A percentile compares a stretch with the other conserved stretches of the same genome.
These are phyloP conservation scores for Aldabrachelys gigantea DNA, from an alignment of 2,113 vertebrate genomes.

Conservation along the genomic window DNA sequence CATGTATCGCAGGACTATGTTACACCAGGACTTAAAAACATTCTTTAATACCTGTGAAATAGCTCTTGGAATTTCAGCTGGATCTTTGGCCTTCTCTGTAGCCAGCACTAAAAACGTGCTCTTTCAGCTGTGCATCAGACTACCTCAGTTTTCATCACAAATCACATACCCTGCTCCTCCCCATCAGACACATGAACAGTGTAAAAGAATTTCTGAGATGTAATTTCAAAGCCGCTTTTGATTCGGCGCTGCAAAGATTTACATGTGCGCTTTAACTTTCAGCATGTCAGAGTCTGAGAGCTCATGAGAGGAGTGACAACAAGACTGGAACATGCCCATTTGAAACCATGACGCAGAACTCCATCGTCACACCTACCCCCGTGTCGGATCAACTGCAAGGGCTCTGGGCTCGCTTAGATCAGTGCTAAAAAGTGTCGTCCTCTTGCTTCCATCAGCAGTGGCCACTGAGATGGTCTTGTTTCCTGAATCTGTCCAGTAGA, in stretches of 20 bases:
- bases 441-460: constrained; percentile 88
- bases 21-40: background rate
- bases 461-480: constrained; percentile 97
- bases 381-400: constrained; percentile 93
- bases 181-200: fast-evolving
- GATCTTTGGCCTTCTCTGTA: background rate
- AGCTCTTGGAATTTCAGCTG: background rate
- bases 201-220: background rate
- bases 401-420: constrained; percentile 93
- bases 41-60: background rate
- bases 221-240: background rate
- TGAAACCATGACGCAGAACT: background rate
- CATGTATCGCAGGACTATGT: background rate
- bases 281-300: background rate
- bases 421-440: constrained; percentile 88
- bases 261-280: background rate
- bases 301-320: background rate
- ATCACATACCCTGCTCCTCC: background rate
- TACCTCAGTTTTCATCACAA: background rate
- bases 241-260: background rate
- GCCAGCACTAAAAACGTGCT: fast-evolving
- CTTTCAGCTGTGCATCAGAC: background rate
- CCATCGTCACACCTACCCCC: constrained; percentile 83
- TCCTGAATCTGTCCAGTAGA: constrained; percentile 98
- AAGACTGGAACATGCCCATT: fast-evolving